phyloP scores from a whole-genome alignment of 2,113 vertebrate genomes.

The Aldabrachelys gigantea region DNA sequence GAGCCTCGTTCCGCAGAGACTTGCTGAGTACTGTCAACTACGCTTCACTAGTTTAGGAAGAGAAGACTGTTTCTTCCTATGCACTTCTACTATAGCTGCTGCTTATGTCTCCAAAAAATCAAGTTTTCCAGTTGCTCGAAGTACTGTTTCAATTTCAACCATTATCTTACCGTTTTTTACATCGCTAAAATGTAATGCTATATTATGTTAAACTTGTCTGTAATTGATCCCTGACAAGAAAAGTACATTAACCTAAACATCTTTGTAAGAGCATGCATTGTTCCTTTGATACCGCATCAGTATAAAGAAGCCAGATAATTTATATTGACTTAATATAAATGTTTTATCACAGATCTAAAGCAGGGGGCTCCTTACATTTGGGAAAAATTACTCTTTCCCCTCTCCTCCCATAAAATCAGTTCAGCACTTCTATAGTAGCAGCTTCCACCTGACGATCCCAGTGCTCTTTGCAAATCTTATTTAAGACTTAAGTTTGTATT shows the following conservation, averaged over 20 bases:
- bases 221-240: background rate
- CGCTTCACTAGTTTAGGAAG: background rate
- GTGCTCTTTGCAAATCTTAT: background rate
- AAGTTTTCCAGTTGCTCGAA: background rate
- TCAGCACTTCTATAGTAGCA: background rate
- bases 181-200: background rate
- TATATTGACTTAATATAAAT: background rate
- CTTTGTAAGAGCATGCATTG: background rate
- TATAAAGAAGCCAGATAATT: background rate
- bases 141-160: background rate
- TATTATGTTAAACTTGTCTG: background rate
- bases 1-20: background rate
- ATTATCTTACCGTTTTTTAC: background rate
- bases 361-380: background rate
- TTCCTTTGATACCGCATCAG: background rate
- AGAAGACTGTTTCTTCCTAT: background rate
- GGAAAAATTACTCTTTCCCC: background rate
- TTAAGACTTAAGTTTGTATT: background rate
- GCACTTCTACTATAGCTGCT: background rate
- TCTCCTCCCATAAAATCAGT: background rate
- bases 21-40: background rate
- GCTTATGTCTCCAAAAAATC: background rate
- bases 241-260: fast-evolving
- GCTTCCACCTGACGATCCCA: background rate
- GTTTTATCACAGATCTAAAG: background rate